Evolutionary conservation across 2,113 vertebrate species (phyloP), one percentile per base, ranked within the genome.

Genomic region (Rutilus rutilus): DNA sequence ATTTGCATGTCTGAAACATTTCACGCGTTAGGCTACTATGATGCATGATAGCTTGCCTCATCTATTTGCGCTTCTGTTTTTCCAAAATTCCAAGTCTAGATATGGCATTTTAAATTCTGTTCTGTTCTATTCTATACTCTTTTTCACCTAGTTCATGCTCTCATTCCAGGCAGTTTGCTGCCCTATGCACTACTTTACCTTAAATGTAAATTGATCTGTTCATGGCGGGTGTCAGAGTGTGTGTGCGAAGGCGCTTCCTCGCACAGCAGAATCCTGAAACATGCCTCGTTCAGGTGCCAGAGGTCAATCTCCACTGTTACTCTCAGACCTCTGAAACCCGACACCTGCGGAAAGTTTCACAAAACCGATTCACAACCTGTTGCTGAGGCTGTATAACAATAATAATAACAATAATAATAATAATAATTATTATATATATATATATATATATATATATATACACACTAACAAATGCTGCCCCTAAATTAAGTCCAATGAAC

Each of bases 31-130:
- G 52, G 14, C 52, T 54, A 95, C 95, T 96, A 96, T 98, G 97
- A 97, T 98, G 96, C 97, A 99, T 97, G 97, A 96, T 97, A 97
- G 95, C 96, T 95, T 96, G 95, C 94, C 80, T 60, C 80, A 86
- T 89, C 82, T 82, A 90, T 64, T 14, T 47, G 78, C 42, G 5
- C 33, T 6, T 78, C 45, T 59, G 19, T 42, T 2, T 42, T 69
- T 39, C 27, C 6, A 25, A 76, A 47, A 50, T 5, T 42, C 54
- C 4, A 1, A 36, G 57, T n/a, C 57, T 10, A n/a, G 5, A 47
- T 3, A 19, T 52, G 39, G 6, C 33, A 69, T 21, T 60, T 5
- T 14, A 42, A 15, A 75, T 39, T 69, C 0, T 71, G n/a, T 14
- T 50, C 1, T 39, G 9, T 60, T 79, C 15, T 65, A 36, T 84